Conservation (phyloP, 2,888 invertebrate genomes). For the Prosapia bicincta region DNA sequence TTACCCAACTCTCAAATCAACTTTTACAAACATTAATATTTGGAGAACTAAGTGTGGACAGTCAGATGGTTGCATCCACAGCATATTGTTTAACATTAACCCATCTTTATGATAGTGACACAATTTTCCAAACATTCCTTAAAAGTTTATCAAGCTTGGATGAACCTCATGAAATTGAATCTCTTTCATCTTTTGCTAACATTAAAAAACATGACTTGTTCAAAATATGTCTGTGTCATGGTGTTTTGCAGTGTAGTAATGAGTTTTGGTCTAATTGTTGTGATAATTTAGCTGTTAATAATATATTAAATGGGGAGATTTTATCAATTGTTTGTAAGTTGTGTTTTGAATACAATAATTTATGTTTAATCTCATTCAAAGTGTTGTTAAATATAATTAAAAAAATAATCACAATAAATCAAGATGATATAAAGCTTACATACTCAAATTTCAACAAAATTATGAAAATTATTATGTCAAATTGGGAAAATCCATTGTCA, state of each 20-base stretch:
- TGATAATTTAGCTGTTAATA: not conserved
- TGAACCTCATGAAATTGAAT: not conserved
- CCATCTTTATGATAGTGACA: not conserved
- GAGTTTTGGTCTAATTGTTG: not conserved
- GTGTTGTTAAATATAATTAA: not conserved
- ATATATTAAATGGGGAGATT: not conserved
- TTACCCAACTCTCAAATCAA: not conserved
- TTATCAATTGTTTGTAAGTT: not conserved
- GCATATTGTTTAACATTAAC: not conserved
- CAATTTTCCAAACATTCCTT: not conserved
- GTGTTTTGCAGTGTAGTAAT: slow-evolving; percentile 7
- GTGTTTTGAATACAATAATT: not conserved
- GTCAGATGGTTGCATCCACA: slow-evolving; percentile 10
- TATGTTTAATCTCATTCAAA: slow-evolving; percentile 7
- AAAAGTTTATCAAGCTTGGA: not conserved
- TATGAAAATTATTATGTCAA: slow-evolving; percentile 54
- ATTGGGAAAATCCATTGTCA: slow-evolving; percentile 59
- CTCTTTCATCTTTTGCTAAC: no score
- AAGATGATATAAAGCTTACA: not conserved
- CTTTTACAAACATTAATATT: not conserved
- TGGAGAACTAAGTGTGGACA: not conserved
- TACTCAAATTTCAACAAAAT: slow-evolving; percentile 42
- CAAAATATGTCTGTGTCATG: slow-evolving; percentile 8
- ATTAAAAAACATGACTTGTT: not conserved
- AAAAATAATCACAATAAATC: slow-evolving; percentile 1